Evolutionary conservation across 92 coral and sea anemone species (phyloP).

Genomic region (Umimayanthus chanpuru): DNA sequence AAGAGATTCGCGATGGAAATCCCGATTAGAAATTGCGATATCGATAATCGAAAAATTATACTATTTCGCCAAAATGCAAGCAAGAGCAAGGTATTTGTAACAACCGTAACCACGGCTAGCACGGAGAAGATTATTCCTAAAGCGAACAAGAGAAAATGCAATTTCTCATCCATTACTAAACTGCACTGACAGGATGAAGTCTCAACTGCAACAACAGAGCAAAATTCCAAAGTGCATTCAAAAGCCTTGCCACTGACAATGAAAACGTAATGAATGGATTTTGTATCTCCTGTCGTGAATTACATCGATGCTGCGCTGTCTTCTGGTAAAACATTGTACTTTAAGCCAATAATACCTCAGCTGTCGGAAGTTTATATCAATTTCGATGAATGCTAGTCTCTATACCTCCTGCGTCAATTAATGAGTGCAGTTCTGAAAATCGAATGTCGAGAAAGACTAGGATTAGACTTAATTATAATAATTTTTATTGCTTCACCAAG

Average conservation of each 20-base stretch:
- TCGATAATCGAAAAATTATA: constrained; percentile 4
- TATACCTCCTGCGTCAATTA: neutral
- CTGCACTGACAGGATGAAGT: neutral
- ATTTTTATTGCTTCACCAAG: too few species aligned
- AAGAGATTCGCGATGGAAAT: constrained; percentile 33
- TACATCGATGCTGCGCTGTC: neutral
- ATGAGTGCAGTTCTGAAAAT: neutral
- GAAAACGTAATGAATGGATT: neutral
- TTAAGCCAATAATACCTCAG: neutral
- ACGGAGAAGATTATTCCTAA: constrained; percentile 12
- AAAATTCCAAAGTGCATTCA: neutral
- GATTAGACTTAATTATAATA: too few species aligned
- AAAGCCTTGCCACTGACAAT: neutral
- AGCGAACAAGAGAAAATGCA: neutral
- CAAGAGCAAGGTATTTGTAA: neutral
- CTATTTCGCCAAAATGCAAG: constrained; percentile 27
- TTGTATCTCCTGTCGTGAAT: neutral
- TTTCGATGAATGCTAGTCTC: neutral
- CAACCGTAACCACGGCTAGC: constrained; percentile 14
- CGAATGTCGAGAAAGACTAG: too few species aligned
- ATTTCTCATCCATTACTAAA: neutral
- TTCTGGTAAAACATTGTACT: neutral
- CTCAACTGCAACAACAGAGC: neutral
- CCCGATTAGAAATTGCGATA: constrained; percentile 24
- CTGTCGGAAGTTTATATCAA: neutral